Evolutionary conservation across 2,113 vertebrate species (phyloP), one percentile per base, ranked within the genome.

Genomic region (Etheostoma cragini): DNA sequence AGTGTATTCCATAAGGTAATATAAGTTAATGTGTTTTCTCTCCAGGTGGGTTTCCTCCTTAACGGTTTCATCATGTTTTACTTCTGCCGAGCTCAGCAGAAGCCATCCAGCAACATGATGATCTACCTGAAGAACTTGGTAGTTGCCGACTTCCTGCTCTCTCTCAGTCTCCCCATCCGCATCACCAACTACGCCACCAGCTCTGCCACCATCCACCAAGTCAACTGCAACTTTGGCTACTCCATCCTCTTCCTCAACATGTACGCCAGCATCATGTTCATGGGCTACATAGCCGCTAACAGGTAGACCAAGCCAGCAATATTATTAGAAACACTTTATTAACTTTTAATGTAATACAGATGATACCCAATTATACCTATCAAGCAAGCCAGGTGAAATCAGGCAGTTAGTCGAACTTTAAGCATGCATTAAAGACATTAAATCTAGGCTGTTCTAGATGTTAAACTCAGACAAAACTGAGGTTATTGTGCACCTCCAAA

Each of bases 41-140:
- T 50, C 19, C 54, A 62, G 57, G 26, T 73, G 26, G 71, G 71
- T 50, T 5, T 73, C 8, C 72, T 77, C 5, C 66, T 93, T 1
- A 90, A 93, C 2, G 30, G 82, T 45, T 63, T 89, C 58, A 87
- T 86, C 6, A 47, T 94, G 13, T 84, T 93, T 16, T 91, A 90
- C 68, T 92, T 91, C 83, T 93, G 84, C 66, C 72, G 63, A 0
- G 35, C n/a, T 71, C 60, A 24, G 6, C 61, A 42, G 61, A 61
- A 16, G 7, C 62, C 63, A 1, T 69, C 67, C 67, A 76, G 78
- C 76, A 87, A 85, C n/a, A 81, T 92, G 22, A 84, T 70, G 0
- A 45, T 93, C 22, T 94, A 92, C 72, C 84, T 94, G 49, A 87
- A 89, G 78, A 93, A 94, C 86, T 76, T 94, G 52, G 89, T 82